These are phyloP conservation scores for Tinamus major DNA, from an alignment of 2,797 vertebrate genomes.

Conservation along the genomic window DNA sequence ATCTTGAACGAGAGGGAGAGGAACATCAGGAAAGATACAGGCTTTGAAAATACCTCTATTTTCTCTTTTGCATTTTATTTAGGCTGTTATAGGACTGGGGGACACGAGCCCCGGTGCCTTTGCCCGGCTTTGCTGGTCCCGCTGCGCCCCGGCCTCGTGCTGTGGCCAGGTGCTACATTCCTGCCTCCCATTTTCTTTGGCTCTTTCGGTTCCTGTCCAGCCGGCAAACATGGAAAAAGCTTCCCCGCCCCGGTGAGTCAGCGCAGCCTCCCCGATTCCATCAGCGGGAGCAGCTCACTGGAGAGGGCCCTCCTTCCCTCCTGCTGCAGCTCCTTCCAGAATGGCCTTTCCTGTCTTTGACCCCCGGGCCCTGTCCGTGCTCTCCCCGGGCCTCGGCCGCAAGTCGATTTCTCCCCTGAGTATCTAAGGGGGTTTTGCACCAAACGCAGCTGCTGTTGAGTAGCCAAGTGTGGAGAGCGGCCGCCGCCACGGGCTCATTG, in stretches of 20 bases:
- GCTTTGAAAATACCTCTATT: neutral
- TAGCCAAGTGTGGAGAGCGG: constrained; percentile 21
- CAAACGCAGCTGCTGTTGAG: constrained; percentile 30
- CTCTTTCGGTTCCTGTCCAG: constrained; percentile 37
- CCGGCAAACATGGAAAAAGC: constrained; percentile 51
- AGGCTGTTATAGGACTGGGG: neutral
- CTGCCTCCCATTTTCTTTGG: constrained; percentile 19
- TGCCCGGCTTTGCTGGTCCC: neutral
- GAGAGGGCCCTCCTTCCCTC: constrained; percentile 28
- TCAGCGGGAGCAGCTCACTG: neutral
- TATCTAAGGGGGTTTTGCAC: constrained; percentile 39
- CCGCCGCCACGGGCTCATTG: constrained; percentile 52
- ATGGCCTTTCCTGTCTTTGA: neutral
- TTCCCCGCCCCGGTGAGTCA: constrained; percentile 68
- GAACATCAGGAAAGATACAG: neutral
- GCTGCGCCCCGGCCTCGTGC: constrained; percentile 5
- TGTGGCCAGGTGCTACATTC: constrained; percentile 58
- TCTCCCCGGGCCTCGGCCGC: neutral
- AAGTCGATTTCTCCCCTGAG: neutral
- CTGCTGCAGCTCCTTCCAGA: neutral
- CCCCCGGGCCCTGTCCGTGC: neutral
- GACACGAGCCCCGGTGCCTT: neutral
- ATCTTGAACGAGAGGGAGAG: neutral
- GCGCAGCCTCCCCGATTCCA: no score
- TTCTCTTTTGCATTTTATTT: neutral